Base-by-base conservation (phyloP, 1,140 invertebrate genomes). In the Drosophila pruinosa region DNA sequence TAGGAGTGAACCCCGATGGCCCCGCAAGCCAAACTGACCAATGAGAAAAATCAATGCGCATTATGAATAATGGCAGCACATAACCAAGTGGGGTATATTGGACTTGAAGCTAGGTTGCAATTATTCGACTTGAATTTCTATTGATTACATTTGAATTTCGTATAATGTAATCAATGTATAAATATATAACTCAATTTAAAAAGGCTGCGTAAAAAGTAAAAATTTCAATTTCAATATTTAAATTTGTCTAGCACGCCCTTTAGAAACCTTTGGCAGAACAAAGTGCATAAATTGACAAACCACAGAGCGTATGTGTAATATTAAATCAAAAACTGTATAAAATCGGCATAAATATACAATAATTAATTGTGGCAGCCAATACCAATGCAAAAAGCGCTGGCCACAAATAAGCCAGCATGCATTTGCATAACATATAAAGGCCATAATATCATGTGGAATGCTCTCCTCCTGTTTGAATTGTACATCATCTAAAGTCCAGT, bases 401-500 rank as follows among this genome's bases (percentile, higher is more conserved):
- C 5, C 5, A 34, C 28, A 34, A 34, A 34, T n/a, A 34, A 34
- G 10, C n/a, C 31, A n/a, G n/a, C 10, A 31, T 31, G 8, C n/a
- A 31, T 31, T 6, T 31, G 28, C n/a, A n/a, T n/a, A n/a, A n/a
- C n/a, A n/a, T n/a, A n/a, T n/a, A n/a, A n/a, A n/a, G n/a, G n/a
- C n/a, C n/a, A n/a, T n/a, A n/a, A n/a, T n/a, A n/a, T n/a, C n/a
- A n/a, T n/a, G n/a, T n/a, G n/a, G n/a, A n/a, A n/a, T n/a, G n/a
- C n/a, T n/a, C n/a, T n/a, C n/a, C n/a, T n/a, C n/a, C n/a, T n/a
- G n/a, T 5, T 47, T 48, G 38, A 14, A 71, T 64, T 50, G 50
- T 71, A 31, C 68, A 71, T 56, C 48, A 56, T 71, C 64, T 71
- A 71, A 64, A 64, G 50, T 24, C 7, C 38, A 50, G n/a, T 41